These are phyloP conservation scores for Sorex araneus DNA, from an alignment of 2,113 vertebrate species.

Conservation along the genomic window DNA sequence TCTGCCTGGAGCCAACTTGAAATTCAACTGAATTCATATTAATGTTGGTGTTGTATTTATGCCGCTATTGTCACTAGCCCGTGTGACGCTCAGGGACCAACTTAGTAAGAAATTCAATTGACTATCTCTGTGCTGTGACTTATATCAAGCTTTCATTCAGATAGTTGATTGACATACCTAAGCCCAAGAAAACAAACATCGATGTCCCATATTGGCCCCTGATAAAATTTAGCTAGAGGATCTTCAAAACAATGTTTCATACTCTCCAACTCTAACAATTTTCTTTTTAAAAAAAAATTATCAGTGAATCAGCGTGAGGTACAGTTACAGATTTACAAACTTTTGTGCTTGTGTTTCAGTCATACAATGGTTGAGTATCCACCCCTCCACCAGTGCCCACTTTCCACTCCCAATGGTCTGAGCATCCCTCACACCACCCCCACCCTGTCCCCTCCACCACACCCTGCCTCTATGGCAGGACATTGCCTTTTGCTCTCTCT, in stretches of 20 bases:
- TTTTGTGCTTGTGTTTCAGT: no score
- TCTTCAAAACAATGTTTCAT: not conserved
- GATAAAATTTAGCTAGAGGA: conserved; percentile 49
- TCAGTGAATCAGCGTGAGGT: no score
- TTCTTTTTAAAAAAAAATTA: no score
- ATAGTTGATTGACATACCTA: not conserved
- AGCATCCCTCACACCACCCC: no score
- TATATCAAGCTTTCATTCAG: not conserved
- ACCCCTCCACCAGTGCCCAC: no score
- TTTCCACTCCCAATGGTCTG: no score
- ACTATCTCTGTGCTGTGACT: not conserved
- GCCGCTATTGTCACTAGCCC: not conserved
- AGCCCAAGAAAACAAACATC: not conserved
- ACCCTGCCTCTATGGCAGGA: no score
- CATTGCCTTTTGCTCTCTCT: no score
- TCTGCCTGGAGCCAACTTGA: not conserved
- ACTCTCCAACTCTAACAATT: conserved; percentile 17
- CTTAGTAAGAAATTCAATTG: not conserved
- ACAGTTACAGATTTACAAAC: no score
- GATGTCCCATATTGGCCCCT: not conserved
- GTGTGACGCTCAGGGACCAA: not conserved
- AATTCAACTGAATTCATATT: not conserved
- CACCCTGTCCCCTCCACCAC: no score
- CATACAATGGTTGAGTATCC: no score
- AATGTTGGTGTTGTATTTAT: not conserved